A percentile compares a stretch with the other conserved stretches of the same genome.
phyloP scores from a whole-genome alignment of 2,113 vertebrate genomes.

The Nyctibius bracteatus region DNA sequence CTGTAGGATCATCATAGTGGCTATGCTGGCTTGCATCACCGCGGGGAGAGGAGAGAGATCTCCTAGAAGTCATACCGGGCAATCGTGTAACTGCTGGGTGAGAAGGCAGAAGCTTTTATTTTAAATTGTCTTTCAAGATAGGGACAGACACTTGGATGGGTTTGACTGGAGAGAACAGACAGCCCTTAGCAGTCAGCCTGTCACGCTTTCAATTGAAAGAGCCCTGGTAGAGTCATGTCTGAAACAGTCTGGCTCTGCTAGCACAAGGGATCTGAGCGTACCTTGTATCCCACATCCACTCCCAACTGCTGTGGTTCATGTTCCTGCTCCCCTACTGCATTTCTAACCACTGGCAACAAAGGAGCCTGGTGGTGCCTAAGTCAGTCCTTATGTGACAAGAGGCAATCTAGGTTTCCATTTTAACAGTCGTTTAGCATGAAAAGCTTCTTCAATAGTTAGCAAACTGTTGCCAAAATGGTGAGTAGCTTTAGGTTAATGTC shows the following conservation, averaged over 20 bases:
- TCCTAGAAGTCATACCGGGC: not conserved
- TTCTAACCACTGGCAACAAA: not conserved
- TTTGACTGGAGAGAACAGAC: not conserved
- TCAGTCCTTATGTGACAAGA: not conserved
- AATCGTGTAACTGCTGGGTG: not conserved
- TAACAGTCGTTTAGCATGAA: not conserved
- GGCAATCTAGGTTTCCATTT: not conserved
- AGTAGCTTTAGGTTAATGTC: not conserved
- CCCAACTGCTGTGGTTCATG: not conserved
- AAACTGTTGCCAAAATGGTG: not conserved
- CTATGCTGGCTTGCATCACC: not conserved
- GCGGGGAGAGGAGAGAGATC: not conserved
- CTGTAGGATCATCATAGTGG: not conserved
- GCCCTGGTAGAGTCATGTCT: not conserved
- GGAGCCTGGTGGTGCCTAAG: not conserved
- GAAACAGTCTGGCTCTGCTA: not conserved
- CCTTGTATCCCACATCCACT: not conserved
- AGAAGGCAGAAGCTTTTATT: not conserved
- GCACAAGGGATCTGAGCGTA: not conserved
- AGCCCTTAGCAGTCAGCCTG: not conserved
- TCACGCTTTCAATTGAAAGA: fast-evolving
- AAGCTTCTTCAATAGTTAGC: not conserved
- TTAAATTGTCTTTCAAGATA: not conserved
- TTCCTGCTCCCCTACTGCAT: not conserved
- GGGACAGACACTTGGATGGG: not conserved